These are phyloP conservation scores for Bubo bubo DNA, from an alignment of 2,113 vertebrate genomes.

Conservation along the genomic window DNA sequence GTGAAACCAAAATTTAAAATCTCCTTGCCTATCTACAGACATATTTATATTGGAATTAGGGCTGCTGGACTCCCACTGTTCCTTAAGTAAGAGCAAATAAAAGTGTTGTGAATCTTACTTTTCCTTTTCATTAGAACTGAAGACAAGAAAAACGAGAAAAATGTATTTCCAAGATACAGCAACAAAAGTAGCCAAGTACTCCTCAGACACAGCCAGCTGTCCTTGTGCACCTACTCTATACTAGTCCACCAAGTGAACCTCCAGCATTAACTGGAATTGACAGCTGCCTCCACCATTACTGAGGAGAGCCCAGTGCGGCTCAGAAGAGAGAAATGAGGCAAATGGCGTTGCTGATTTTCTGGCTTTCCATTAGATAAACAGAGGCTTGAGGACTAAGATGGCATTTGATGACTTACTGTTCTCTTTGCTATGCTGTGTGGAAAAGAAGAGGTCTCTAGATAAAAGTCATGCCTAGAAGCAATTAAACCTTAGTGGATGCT, in stretches of 20 bases:
- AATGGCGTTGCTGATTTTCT: neutral
- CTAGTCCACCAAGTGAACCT: neutral
- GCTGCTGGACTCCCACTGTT: neutral
- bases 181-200: neutral
- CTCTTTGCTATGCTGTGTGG: neutral
- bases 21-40: neutral
- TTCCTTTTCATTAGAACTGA: neutral
- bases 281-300: neutral
- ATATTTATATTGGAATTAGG: neutral
- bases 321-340: neutral
- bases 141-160: neutral
- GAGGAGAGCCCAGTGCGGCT: accelerated
- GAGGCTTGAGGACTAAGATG: neutral
- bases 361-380: neutral
- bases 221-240: neutral
- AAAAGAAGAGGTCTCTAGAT: neutral
- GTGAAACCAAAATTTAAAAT: neutral
- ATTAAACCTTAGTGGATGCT: neutral
- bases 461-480: neutral
- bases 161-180: neutral
- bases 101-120: neutral
- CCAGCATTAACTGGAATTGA: neutral
- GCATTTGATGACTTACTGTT: neutral
- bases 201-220: neutral
- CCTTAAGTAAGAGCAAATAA: neutral